Conservation (phyloP, 2,888 invertebrate genomes). For the Congeria kusceri region DNA sequence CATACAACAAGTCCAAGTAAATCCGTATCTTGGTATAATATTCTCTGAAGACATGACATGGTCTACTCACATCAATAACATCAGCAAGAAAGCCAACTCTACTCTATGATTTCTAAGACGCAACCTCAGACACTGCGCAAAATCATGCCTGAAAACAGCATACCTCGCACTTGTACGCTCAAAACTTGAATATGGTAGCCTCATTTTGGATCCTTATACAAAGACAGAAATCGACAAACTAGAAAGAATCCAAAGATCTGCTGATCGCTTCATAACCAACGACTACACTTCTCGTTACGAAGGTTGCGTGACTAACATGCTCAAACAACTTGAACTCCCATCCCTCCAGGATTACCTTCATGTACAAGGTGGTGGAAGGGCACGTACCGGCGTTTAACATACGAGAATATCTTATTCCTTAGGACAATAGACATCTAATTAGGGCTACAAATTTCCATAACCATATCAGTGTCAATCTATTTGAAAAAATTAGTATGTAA, state of each 20-base stretch:
- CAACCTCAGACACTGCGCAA: conserved; percentile 37
- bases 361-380: conserved; percentile 22
- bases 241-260: conserved; percentile 35
- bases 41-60: conserved; percentile 42
- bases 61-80: conserved; percentile 40
- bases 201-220: conserved; percentile 47
- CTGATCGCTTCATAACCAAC: conserved; percentile 33
- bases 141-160: conserved; percentile 25
- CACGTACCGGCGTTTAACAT: no score
- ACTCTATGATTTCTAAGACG: conserved; percentile 38
- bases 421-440: no score
- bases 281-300: conserved; percentile 29
- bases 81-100: conserved; percentile 40
- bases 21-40: conserved; percentile 1
- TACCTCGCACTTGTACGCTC: conserved; percentile 42
- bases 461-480: no score
- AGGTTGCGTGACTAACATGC: conserved; percentile 38
- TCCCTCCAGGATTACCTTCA: conserved; percentile 2
- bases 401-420: no score
- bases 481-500: no score
- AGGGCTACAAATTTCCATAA: no score
- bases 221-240: conserved; percentile 47
- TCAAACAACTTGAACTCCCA: conserved; percentile 12
- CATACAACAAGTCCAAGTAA: conserved; percentile 17
- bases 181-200: conserved; percentile 48